Evolutionary conservation across 1,140 invertebrate genomes (phyloP).

Genomic region (Copidosoma floridanum): DNA sequence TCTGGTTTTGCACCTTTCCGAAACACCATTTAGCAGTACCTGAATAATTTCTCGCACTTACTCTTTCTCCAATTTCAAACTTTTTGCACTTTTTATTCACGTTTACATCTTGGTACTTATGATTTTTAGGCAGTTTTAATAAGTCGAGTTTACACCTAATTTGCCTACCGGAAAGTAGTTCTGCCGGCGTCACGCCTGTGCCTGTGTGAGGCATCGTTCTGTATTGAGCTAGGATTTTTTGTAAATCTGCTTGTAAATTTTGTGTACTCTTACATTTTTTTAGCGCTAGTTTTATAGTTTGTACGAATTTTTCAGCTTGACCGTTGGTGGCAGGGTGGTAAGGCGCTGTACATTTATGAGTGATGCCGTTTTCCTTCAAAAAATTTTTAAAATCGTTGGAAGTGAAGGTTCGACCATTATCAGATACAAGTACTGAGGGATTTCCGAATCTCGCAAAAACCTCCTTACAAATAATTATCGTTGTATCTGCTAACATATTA

Average conservation of each 20-base stretch:
- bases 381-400: not conserved
- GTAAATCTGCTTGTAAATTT: not conserved
- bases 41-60: not conserved
- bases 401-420: not conserved
- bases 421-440: not conserved
- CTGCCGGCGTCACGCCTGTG: not conserved
- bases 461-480: not conserved
- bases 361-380: not conserved
- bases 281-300: not conserved
- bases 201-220: conserved; percentile 17
- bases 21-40: not conserved
- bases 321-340: not conserved
- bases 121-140: not conserved
- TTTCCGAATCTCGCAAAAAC: not conserved
- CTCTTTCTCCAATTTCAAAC: not conserved
- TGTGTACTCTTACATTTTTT: not conserved
- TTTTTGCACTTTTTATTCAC: too few species aligned
- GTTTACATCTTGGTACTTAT: not conserved
- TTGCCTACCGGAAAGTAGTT: not conserved
- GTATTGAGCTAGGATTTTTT: conserved; percentile 4
- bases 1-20: not conserved
- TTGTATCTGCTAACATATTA: not conserved
- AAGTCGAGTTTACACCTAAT: too few species aligned
- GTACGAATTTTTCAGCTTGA: not conserved
- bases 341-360: too few species aligned